Percentiles rank a stretch among this genome's conserved stretches.
Conservation (phyloP, 2,113 vertebrate species). For the Mola mola region DNA sequence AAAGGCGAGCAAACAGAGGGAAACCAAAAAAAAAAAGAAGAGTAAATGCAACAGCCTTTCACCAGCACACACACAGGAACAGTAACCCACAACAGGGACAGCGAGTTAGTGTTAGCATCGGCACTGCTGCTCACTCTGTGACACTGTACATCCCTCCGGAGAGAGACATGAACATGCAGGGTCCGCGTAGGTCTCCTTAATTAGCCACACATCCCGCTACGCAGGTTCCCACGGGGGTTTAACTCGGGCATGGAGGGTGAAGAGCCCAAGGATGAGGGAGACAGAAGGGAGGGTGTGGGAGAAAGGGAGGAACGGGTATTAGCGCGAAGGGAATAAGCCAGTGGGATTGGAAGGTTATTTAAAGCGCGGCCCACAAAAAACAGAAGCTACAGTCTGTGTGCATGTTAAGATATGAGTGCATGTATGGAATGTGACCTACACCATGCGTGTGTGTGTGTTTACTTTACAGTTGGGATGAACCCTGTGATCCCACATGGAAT, state of each 20-base stretch:
- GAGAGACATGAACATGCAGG: constrained; percentile 59
- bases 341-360: constrained; percentile 75
- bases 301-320: constrained; percentile 47
- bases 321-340: constrained; percentile 60
- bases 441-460: background rate
- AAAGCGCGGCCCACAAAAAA: constrained; percentile 80
- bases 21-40: constrained; percentile 27
- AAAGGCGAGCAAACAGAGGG: constrained; percentile 23
- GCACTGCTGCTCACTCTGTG: constrained; percentile 33
- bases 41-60: constrained; percentile 35
- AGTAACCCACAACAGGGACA: constrained; percentile 25
- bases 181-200: constrained; percentile 72
- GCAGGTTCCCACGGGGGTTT: constrained; percentile 54
- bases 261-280: constrained; percentile 45
- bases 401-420: constrained; percentile 25
- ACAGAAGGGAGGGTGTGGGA: constrained; percentile 19
- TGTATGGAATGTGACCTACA: constrained; percentile 16
- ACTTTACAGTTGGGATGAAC: constrained; percentile 14
- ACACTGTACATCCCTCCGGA: constrained; percentile 68
- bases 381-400: constrained; percentile 36
- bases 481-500: background rate
- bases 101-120: constrained; percentile 50
- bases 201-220: constrained; percentile 70
- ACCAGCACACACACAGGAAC: constrained; percentile 24
- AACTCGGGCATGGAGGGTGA: constrained; percentile 63